phyloP scores from a whole-genome alignment of 2,888 invertebrate species.

The Tholera decimalis region DNA sequence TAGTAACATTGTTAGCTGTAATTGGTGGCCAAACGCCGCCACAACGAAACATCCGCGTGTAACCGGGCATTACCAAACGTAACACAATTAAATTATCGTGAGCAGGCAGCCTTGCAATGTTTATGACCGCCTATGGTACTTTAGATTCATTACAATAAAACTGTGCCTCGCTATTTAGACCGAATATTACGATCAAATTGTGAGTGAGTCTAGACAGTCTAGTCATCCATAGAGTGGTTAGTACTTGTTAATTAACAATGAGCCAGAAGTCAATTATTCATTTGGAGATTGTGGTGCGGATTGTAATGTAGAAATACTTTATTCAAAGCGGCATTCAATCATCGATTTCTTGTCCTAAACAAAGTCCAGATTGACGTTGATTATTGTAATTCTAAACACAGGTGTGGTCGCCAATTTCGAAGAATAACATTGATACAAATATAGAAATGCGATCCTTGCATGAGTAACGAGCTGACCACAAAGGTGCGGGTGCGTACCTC shows the following conservation, averaged over 20 bases:
- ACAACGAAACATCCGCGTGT: conserved; percentile 36
- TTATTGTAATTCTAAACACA: conserved; percentile 19
- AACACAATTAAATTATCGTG: conserved; percentile 49
- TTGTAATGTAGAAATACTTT: too few relatives aligned
- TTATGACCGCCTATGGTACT: conserved; percentile 36
- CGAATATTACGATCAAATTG: background rate
- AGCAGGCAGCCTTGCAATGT: conserved; percentile 20
- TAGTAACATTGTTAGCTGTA: conserved; percentile 19
- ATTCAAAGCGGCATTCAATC: too few relatives aligned
- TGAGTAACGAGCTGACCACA: conserved; percentile 37
- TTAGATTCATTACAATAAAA: conserved; percentile 27
- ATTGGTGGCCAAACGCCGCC: conserved; percentile 9
- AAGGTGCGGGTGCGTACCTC: conserved; percentile 5
- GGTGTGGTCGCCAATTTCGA: conserved; percentile 20
- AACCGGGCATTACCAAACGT: conserved; percentile 42
- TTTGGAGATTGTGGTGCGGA: background rate
- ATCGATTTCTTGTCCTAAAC: background rate
- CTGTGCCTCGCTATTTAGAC: conserved; percentile 34
- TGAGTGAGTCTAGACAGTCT: background rate
- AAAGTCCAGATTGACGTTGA: background rate
- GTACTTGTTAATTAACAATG: background rate
- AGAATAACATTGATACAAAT: conserved; percentile 20
- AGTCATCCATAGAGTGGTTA: too few relatives aligned
- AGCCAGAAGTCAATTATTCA: background rate
- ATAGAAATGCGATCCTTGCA: conserved; percentile 26